Evolutionary conservation across 2,113 vertebrate genomes (phyloP), one percentile per base, ranked within the genome.

Genomic region (Phalacrocorax carbo): DNA sequence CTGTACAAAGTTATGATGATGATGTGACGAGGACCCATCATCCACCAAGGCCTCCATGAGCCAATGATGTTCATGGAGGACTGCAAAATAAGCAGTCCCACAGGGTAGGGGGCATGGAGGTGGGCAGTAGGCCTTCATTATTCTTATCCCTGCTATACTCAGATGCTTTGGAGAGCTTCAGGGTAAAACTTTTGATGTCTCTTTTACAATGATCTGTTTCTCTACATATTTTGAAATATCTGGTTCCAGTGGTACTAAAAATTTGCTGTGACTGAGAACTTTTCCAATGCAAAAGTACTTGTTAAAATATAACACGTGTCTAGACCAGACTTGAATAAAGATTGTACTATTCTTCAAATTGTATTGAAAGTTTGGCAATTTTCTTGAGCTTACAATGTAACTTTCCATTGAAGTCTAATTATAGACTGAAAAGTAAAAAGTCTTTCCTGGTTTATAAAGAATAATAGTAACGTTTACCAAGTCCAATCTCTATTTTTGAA

Each of bases 181-280:
- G 88, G 90, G 90, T 96, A 91, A 93, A 95, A 42, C n/a, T 81
- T 96, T 88, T 90, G 92, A 96, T 95, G 94, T 94, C 64, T 81
- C 62, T 97, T 94, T 97, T 94, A 84, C 82, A 94, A 65, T 79
- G 92, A 92, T 80, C 94, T 96, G 72, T 96, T 97, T 96, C 83
- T 91, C 71, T 91, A 51, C 60, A 11, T 95, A 93, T 80, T 96
- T 97, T 82, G 68, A 94, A 96, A 80, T 95, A 88, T 93, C 95
- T 94, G 79, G 82, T 96, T 97, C 97, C 96, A 97, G 61, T 64
- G 92, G 88, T 93, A 95, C 94, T 97, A 96, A 97, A 96, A 95
- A 27, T 51, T 78, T 88, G 82, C 90, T 86, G 81, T 62, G 83
- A 88, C 94, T 86, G 92, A 96, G 86, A 96, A 95, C 90, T 96